Percentiles rank a stretch among this genome's conserved stretches.
Conservation (phyloP, 2,888 invertebrate species). For the Minunthozetes semirufus region DNA sequence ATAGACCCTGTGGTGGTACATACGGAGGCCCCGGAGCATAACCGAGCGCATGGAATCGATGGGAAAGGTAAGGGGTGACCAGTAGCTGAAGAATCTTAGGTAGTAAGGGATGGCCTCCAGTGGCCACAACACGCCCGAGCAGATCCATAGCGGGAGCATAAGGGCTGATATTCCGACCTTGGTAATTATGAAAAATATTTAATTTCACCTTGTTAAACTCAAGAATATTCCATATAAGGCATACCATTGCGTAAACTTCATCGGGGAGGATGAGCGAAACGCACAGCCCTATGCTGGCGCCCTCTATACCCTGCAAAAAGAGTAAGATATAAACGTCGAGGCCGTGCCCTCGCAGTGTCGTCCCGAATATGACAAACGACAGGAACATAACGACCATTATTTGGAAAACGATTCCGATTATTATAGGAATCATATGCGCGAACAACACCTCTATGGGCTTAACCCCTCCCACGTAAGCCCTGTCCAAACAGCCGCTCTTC, state of each 20-base stretch:
- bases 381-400: slow-evolving; percentile 72
- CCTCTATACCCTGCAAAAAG: slow-evolving; percentile 81
- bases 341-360: slow-evolving; percentile 82
- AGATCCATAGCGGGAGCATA: slow-evolving; percentile 28
- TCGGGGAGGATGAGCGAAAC: slow-evolving; percentile 86
- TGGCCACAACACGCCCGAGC: slow-evolving; percentile 83
- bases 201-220: background rate
- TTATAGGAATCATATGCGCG: slow-evolving; percentile 66
- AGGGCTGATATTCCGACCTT: slow-evolving; percentile 24
- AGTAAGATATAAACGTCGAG: slow-evolving; percentile 75
- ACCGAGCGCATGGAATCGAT: slow-evolving; percentile 62
- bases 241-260: slow-evolving; percentile 83
- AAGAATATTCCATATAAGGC: too few species aligned
- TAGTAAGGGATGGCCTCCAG: slow-evolving; percentile 86
- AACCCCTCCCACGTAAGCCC: slow-evolving; percentile 59
- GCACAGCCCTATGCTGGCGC: slow-evolving; percentile 92
- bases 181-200: background rate
- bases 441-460: slow-evolving; percentile 48
- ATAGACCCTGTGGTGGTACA: slow-evolving; percentile 63
- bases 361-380: slow-evolving; percentile 80
- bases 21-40: slow-evolving; percentile 64
- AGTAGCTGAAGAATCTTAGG: slow-evolving; percentile 62
- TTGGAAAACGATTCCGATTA: slow-evolving; percentile 90
- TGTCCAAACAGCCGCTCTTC: slow-evolving; percentile 80
- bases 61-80: slow-evolving; percentile 61